A percentile compares a stretch with the other conserved stretches of the same genome.
Evolutionary conservation across 2,888 invertebrate species (phyloP).

Genomic region (Adelognathus sp.): DNA sequence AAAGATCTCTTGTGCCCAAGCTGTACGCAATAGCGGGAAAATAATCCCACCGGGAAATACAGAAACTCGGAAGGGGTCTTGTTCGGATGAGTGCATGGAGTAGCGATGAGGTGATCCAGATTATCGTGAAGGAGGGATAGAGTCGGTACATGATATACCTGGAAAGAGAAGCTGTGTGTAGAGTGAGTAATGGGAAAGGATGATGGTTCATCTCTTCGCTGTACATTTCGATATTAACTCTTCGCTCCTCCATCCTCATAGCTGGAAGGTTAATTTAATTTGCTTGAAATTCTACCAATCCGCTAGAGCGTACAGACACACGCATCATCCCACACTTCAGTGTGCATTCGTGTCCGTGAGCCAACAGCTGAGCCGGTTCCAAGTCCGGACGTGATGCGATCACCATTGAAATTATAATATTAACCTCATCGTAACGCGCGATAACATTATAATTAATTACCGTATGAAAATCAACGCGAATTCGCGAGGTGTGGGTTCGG

Average conservation of each 20-base stretch:
- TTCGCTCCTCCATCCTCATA: constrained; percentile 17
- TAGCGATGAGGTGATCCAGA: too few species aligned
- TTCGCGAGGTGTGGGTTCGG: neutral
- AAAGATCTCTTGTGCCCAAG: too few species aligned
- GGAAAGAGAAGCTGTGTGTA: constrained; percentile 23
- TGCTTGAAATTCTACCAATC: neutral
- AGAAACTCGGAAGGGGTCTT: too few species aligned
- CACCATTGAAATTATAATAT: constrained; percentile 42
- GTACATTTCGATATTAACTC: constrained; percentile 58
- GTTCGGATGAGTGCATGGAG: too few species aligned
- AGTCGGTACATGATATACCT: constrained; percentile 31
- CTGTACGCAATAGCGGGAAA: too few species aligned
- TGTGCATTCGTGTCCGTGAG: neutral
- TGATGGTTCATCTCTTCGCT: constrained; percentile 27
- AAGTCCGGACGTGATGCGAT: constrained; percentile 33
- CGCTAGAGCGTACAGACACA: neutral
- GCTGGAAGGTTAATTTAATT: constrained; percentile 52
- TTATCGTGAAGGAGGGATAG: too few species aligned
- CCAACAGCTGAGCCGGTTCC: neutral
- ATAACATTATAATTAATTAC: constrained; percentile 43
- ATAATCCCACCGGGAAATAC: too few species aligned
- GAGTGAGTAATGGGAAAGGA: constrained; percentile 33
- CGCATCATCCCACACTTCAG: neutral
- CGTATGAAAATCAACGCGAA: neutral
- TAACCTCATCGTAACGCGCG: neutral